Conservation (phyloP, 2,797 vertebrate species). For the Diceros bicornis region DNA sequence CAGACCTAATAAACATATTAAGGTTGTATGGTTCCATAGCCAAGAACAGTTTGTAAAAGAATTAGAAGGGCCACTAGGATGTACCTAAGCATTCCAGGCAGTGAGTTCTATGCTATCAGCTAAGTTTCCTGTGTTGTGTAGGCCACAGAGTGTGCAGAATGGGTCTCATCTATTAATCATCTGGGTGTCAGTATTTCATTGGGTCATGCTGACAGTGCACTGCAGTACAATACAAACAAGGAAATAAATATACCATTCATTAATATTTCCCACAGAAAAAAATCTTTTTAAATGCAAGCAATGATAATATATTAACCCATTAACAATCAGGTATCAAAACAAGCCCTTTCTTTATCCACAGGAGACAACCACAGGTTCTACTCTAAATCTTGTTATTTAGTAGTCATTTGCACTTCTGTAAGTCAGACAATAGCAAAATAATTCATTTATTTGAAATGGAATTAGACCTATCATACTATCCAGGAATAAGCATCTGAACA, state of each 20-base stretch:
- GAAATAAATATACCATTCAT: neutral
- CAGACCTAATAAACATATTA: conserved; percentile 25
- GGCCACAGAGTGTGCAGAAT: neutral
- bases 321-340: neutral
- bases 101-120: neutral
- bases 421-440: conserved; percentile 34
- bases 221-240: neutral
- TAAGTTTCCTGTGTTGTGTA: neutral
- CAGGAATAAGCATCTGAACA: neutral
- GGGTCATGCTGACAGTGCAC: conserved; percentile 13
- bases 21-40: neutral
- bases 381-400: conserved; percentile 4
- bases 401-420: neutral
- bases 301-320: conserved; percentile 7
- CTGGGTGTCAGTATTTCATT: neutral
- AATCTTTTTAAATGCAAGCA: conserved; percentile 22
- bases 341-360: conserved; percentile 18
- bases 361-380: neutral
- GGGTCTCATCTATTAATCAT: neutral
- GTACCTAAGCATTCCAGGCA: neutral
- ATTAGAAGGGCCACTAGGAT: conserved; percentile 29
- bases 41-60: conserved; percentile 34
- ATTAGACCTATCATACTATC: neutral
- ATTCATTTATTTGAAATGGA: conserved; percentile 13
- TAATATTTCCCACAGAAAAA: conserved; percentile 32